These are phyloP conservation scores for Rhinolophus sinicus DNA, from an alignment of 2,113 vertebrate genomes.

Conservation along the genomic window DNA sequence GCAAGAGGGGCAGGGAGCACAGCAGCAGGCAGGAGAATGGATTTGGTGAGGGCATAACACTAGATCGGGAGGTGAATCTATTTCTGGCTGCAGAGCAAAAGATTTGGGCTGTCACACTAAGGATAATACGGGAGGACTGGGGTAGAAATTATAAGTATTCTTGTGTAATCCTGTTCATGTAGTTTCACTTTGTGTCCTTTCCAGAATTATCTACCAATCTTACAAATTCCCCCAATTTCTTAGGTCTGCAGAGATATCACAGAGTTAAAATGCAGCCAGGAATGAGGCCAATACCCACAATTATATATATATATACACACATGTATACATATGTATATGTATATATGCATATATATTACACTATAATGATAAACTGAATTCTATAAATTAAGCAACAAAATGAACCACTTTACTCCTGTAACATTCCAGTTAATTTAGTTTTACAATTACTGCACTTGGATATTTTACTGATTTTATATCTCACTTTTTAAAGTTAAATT, in stretches of 20 bases:
- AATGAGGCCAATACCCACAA: not conserved
- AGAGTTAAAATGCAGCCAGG: not conserved
- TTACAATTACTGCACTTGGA: not conserved
- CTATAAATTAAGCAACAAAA: not conserved
- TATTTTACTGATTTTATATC: slow-evolving; percentile 25
- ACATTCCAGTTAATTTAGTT: not conserved
- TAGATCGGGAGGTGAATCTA: not conserved
- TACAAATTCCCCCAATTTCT: not conserved
- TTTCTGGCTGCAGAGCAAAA: not conserved
- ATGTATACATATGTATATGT: too few relatives aligned
- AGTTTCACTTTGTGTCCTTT: not conserved
- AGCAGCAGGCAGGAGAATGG: not conserved
- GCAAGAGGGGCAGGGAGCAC: not conserved
- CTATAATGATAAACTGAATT: not conserved
- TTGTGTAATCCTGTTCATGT: not conserved
- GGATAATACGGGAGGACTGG: not conserved
- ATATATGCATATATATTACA: not conserved
- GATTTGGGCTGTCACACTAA: not conserved
- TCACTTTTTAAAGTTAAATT: not conserved
- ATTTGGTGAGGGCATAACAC: not conserved
- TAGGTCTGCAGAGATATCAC: not conserved
- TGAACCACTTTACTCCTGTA: not conserved
- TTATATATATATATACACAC: not conserved
- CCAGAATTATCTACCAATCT: not conserved
- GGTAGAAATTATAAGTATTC: not conserved